Evolutionary conservation across 2,888 invertebrate genomes (phyloP), one percentile per base, ranked within the genome.

Genomic region (Stegana nigrithorax): DNA sequence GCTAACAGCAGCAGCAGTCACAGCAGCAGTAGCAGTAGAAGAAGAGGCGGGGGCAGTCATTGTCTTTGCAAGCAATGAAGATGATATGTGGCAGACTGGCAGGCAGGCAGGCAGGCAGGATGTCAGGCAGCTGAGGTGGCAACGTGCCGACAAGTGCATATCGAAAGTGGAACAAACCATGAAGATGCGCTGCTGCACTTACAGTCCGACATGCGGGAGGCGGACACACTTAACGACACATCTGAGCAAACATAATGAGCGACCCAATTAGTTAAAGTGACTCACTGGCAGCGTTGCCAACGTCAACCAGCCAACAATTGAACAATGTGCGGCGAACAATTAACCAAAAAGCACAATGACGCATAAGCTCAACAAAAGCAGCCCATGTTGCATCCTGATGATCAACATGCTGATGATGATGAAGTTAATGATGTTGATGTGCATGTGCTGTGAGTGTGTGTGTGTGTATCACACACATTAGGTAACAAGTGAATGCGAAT

Each of bases 191-290:
- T 17, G 39, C 39, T n/a, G n/a, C n/a, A n/a, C n/a, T n/a, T n/a
- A n/a, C n/a, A n/a, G n/a, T n/a, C n/a, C n/a, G n/a, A n/a, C n/a
- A 17, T 57, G 51, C 21, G 10, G 27, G 26, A 26, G 39, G 45
- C 26, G 44, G 56, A 51, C 55, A 39, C 53, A 45, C 26, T 39
- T 58, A 17, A 32, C 53, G 53, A 36, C 58, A 53, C 50, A 39
- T 62, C 50, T 50, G 44, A 64, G 67, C 65, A 59, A 60, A 59
- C 67, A 73, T 81, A 80, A 83, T 81, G 79, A 74, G 76, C 83
- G 82, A 82, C 82, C 82, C 83, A 82, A 82, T 82, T 82, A 82
- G 73, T 66, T 73, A 79, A 75, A 81, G 81, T 82, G 76, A 78
- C 72, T 78, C 53, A 29, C 26, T 55, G 53, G 7, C 36, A 10